Evolutionary conservation across 2,888 invertebrate genomes (phyloP), one percentile per base, ranked within the genome.

Genomic region (Drosophila testacea): DNA sequence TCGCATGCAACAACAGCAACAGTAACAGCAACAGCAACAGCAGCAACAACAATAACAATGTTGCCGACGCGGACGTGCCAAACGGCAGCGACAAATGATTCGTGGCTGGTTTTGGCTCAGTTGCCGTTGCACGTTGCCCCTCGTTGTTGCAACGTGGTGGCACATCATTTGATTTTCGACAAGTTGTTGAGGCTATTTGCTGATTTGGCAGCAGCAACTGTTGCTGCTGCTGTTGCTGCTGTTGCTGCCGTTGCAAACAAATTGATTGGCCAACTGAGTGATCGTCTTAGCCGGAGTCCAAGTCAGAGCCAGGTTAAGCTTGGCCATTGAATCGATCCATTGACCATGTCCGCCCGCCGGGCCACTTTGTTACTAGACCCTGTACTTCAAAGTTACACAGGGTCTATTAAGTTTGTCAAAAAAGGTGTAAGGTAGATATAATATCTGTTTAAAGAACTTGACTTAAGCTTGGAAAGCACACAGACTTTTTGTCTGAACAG

Each of bases 91-190:
- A 88, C 83, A 83, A 89, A 83, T 88, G 79, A 88, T 77, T 83
- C 84, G 87, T 86, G 78, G 88, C 84, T 79, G 42, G 65, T 65
- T 73, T 77, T 32, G 38, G 42, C 71, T 52, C 36, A 41, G 66
- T 27, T 52, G 42, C 55, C 30, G 63, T 46, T 60, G 79, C 34
- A 22, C 63, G 74, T 52, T 59, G 73, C 41, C 48, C 3, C 61
- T 32, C 36, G 60, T 42, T 13, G 50, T 11, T 61, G 47, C 56
- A 42, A 64, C 52, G 46, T 86, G 84, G 88, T 89, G 83, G 83
- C 89, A 89, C 87, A 83, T 83, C 89, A 88, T 83, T 83, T 88
- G 89, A 83, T 83, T 83, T 83, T 83, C 87, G 83, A 83, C 83
- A 83, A 83, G 88, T 83, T 83, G 83, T 88, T 83, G 83, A 81